Conservation (phyloP, 2,888 invertebrate genomes). For the Tethea ocularis region DNA sequence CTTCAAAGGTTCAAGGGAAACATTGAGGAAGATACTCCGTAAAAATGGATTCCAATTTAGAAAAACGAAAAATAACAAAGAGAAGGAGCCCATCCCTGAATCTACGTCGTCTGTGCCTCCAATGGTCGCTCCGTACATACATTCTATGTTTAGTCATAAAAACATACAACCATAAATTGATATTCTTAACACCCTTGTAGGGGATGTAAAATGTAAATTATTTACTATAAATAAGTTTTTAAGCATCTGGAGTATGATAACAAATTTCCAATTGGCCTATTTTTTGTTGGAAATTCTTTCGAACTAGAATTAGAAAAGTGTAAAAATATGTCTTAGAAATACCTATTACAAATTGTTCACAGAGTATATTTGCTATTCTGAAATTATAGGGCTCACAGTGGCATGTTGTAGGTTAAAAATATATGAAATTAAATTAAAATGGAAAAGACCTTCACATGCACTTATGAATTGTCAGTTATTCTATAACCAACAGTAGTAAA, state of each 20-base stretch:
- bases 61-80: conserved; percentile 75
- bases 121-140: conserved; percentile 73
- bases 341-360: too few relatives aligned
- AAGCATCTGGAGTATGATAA: background rate
- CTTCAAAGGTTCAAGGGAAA: conserved; percentile 76
- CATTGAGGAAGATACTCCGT: conserved; percentile 70
- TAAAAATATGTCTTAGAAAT: too few relatives aligned
- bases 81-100: conserved; percentile 64
- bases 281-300: too few relatives aligned
- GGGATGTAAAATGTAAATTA: background rate
- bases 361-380: too few relatives aligned
- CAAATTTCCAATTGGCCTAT: background rate
- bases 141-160: conserved; percentile 76
- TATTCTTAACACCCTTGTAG: background rate
- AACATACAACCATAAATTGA: conserved; percentile 61
- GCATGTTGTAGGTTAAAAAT: too few relatives aligned
- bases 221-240: background rate
- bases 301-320: too few relatives aligned
- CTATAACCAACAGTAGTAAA: too few relatives aligned
- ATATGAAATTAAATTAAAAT: too few relatives aligned
- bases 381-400: too few relatives aligned
- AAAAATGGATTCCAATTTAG: conserved; percentile 79
- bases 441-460: too few relatives aligned
- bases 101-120: conserved; percentile 62
- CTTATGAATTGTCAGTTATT: too few relatives aligned